phyloP scores from a whole-genome alignment of 2,113 vertebrate genomes.

The Benitochromis conjunctus region DNA sequence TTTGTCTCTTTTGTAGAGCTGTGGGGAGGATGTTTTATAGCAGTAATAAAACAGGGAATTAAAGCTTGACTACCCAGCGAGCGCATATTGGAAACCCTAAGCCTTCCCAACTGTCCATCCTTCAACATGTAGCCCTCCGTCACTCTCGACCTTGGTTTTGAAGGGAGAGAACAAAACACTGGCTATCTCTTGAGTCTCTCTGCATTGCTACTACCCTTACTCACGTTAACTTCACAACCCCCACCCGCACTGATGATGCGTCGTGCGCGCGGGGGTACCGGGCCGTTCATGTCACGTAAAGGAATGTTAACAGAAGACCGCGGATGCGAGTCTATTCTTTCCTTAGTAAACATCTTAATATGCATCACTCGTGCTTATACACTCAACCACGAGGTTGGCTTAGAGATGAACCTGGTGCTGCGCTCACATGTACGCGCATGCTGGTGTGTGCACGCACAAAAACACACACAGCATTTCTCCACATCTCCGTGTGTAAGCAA shows the following conservation, averaged over 20 bases:
- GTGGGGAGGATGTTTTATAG: not conserved
- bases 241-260: constrained; percentile 6
- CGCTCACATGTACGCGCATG: constrained; percentile 17
- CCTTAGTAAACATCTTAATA: constrained; percentile 52
- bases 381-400: constrained; percentile 44
- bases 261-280: constrained; percentile 36
- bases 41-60: not conserved
- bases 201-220: constrained; percentile 21
- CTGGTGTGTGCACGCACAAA: not conserved
- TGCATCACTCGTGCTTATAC: constrained; percentile 40
- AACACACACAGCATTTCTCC: not conserved
- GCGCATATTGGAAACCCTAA: not conserved
- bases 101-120: not conserved
- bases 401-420: constrained; percentile 36
- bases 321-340: not conserved
- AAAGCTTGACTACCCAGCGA: not conserved
- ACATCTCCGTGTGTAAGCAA: constrained; percentile 1
- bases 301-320: constrained; percentile 36
- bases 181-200: not conserved
- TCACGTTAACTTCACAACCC: not conserved
- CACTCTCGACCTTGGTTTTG: constrained; percentile 47
- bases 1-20: not conserved
- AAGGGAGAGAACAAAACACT: constrained; percentile 18
- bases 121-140: not conserved
- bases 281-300: constrained; percentile 62